phyloP scores from a whole-genome alignment of 2,797 vertebrate species.

The Lepus oiostolus region DNA sequence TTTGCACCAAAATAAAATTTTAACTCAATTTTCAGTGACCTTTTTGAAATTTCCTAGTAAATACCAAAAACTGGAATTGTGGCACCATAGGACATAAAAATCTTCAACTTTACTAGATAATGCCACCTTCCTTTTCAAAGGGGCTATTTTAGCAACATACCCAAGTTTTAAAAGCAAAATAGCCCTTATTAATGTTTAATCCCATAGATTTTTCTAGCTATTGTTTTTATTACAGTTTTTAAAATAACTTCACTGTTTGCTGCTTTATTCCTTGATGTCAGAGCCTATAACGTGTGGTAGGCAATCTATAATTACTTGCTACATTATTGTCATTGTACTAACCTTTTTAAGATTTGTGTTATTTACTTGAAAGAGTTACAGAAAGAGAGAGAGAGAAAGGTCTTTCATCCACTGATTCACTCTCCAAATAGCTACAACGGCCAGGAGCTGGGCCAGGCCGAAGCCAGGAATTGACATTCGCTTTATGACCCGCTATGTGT shows the following conservation, averaged over 20 bases:
- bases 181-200: neutral
- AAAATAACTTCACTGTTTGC: neutral
- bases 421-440: no score
- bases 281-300: neutral
- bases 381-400: no score
- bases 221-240: neutral
- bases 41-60: no score
- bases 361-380: no score
- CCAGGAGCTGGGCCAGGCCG: no score
- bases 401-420: no score
- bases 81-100: neutral
- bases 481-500: neutral
- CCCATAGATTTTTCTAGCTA: neutral
- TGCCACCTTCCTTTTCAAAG: conserved; percentile 21
- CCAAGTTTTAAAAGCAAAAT: neutral
- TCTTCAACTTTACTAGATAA: neutral
- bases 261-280: neutral
- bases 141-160: neutral
- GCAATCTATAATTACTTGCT: neutral
- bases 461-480: neutral
- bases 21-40: no score
- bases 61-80: neutral
- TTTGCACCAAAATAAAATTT: no score
- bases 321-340: neutral
- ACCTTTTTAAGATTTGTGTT: neutral